These are phyloP conservation scores for Acleris literana DNA, from an alignment of 2,888 invertebrate species.

Conservation along the genomic window DNA sequence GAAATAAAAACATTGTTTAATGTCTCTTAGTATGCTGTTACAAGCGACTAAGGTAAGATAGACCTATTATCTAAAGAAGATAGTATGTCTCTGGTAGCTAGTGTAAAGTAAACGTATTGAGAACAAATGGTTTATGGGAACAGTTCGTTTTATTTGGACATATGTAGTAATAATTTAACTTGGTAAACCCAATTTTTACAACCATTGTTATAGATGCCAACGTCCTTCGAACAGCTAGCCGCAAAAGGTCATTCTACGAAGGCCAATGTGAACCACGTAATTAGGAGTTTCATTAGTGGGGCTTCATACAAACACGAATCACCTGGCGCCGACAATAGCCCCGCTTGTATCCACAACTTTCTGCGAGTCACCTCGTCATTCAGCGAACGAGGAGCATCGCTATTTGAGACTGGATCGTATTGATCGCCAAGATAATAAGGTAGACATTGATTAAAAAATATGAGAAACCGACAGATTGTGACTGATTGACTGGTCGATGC, in stretches of 20 bases:
- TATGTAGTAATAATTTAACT: background rate
- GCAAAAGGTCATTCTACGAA: conserved; percentile 60
- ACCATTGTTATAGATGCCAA: conserved; percentile 51
- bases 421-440: background rate
- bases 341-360: conserved; percentile 23
- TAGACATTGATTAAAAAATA: too few species aligned
- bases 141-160: too few species aligned
- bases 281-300: conserved; percentile 63
- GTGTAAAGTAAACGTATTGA: too few species aligned
- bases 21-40: too few species aligned
- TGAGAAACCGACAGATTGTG: too few species aligned
- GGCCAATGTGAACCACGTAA: conserved; percentile 60
- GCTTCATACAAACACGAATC: conserved; percentile 53
- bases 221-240: conserved; percentile 54
- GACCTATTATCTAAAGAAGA: too few species aligned
- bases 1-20: too few species aligned
- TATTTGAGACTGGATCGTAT: background rate
- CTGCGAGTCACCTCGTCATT: conserved; percentile 26
- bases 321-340: conserved; percentile 27
- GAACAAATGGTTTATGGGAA: too few species aligned
- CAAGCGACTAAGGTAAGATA: too few species aligned
- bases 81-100: too few species aligned
- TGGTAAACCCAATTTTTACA: conserved; percentile 11
- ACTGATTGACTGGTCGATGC: too few species aligned
- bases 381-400: conserved; percentile 5